A percentile compares a stretch with the other conserved stretches of the same genome.
These are phyloP conservation scores for Ennomos quercinarius DNA, from an alignment of 2,888 invertebrate genomes.

Conservation along the genomic window DNA sequence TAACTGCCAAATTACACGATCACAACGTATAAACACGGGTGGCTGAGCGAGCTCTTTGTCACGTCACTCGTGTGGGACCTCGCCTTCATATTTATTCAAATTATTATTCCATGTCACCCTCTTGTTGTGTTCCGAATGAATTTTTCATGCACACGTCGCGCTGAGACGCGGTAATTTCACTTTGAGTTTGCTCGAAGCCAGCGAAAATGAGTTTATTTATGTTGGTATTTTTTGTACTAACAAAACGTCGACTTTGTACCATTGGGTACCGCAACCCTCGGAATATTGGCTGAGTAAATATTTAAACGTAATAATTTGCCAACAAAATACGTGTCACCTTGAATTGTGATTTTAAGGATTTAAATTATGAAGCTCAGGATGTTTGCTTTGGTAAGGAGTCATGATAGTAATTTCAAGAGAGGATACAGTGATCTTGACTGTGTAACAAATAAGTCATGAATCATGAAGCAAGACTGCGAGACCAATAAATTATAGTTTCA, in stretches of 20 bases:
- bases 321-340: conserved; percentile 48
- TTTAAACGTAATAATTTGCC: conserved; percentile 63
- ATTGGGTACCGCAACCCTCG: conserved; percentile 52
- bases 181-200: conserved; percentile 75
- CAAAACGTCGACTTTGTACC: conserved; percentile 60
- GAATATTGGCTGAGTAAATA: conserved; percentile 61
- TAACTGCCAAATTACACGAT: conserved; percentile 79
- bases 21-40: conserved; percentile 76
- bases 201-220: conserved; percentile 77
- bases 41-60: conserved; percentile 77
- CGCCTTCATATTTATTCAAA: conserved; percentile 82
- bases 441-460: no score
- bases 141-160: conserved; percentile 82
- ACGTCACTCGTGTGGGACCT: conserved; percentile 67
- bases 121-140: conserved; percentile 80
- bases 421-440: no score
- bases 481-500: no score
- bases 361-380: conserved; percentile 8
- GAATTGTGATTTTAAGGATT: conserved; percentile 27
- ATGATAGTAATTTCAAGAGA: no score
- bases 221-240: conserved; percentile 62
- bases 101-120: conserved; percentile 80
- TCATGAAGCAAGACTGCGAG: no score
- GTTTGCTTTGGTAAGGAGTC: conserved; percentile 2
- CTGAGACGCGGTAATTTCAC: conserved; percentile 80